Conservation (phyloP, 2,113 vertebrate genomes). For the Crotalus horridus region DNA sequence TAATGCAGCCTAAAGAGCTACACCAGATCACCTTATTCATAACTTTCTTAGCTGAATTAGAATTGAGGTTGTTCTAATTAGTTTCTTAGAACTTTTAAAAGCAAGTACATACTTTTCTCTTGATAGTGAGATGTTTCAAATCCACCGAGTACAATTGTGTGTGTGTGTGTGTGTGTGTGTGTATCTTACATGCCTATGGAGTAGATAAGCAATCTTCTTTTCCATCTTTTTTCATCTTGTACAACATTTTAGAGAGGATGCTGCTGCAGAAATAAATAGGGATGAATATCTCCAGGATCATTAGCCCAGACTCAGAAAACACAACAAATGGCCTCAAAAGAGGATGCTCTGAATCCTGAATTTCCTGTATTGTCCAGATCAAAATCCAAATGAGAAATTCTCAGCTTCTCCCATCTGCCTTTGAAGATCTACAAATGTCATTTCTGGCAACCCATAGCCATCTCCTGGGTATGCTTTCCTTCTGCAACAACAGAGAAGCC, state of each 20-base stretch:
- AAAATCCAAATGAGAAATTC: not conserved
- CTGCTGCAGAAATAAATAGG: not conserved
- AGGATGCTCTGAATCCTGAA: not conserved
- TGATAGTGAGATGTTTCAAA: not conserved
- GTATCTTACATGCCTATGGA: not conserved
- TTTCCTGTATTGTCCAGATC: not conserved
- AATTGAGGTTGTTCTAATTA: not conserved
- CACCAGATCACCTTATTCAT: not conserved
- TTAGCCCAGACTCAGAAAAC: not conserved
- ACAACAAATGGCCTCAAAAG: not conserved
- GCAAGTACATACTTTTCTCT: not conserved
- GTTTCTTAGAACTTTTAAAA: not conserved
- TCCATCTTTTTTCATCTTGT: not conserved
- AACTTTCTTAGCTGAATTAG: not conserved
- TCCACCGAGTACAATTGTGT: not conserved
- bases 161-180: too few species aligned
- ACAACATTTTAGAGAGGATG: not conserved
- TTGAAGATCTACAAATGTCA: not conserved
- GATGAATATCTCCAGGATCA: not conserved
- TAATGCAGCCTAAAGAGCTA: not conserved
- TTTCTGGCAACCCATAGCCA: not conserved
- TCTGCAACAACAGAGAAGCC: not conserved
- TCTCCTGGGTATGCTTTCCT: not conserved
- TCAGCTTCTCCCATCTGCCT: not conserved
- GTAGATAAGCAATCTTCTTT: not conserved